These are phyloP conservation scores for Macquaria australasica DNA, from an alignment of 2,113 vertebrate genomes.

Conservation along the genomic window DNA sequence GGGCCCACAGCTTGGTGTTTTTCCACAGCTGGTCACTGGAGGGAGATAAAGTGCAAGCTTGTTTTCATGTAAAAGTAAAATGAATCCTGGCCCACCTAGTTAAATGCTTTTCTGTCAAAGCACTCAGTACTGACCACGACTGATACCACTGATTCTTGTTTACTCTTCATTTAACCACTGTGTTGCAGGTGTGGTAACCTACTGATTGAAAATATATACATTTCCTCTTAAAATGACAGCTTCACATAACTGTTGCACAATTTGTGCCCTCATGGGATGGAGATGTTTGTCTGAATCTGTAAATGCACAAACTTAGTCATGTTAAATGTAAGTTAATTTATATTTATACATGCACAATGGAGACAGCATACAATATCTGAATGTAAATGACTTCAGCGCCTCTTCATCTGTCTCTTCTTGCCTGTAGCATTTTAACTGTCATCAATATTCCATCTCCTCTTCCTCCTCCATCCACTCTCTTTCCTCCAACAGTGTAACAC, in stretches of 20 bases:
- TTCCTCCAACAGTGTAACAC: background rate
- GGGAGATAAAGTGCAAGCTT: slow-evolving; percentile 50
- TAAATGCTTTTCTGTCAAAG: background rate
- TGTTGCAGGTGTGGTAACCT: background rate
- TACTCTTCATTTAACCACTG: background rate
- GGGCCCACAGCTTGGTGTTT: background rate
- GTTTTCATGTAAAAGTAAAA: background rate
- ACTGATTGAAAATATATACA: background rate
- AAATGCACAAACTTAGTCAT: background rate
- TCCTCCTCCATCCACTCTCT: background rate
- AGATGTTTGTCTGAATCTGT: too few relatives aligned
- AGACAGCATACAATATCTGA: background rate
- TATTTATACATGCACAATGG: background rate
- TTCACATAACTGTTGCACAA: background rate
- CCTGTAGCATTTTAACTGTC: slow-evolving; percentile 19
- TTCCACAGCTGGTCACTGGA: slow-evolving; percentile 62
- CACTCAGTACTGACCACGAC: background rate
- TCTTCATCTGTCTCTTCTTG: slow-evolving; percentile 21
- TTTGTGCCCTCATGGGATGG: background rate
- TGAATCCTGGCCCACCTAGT: background rate
- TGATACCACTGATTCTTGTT: background rate
- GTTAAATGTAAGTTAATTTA: slow-evolving; percentile 15
- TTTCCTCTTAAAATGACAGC: background rate
- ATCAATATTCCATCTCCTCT: background rate
- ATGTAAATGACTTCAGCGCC: background rate